A percentile compares a stretch with the other conserved stretches of the same genome.
These are phyloP conservation scores for Protodeltote pygarga DNA, from an alignment of 2,888 invertebrate species.

Conservation along the genomic window DNA sequence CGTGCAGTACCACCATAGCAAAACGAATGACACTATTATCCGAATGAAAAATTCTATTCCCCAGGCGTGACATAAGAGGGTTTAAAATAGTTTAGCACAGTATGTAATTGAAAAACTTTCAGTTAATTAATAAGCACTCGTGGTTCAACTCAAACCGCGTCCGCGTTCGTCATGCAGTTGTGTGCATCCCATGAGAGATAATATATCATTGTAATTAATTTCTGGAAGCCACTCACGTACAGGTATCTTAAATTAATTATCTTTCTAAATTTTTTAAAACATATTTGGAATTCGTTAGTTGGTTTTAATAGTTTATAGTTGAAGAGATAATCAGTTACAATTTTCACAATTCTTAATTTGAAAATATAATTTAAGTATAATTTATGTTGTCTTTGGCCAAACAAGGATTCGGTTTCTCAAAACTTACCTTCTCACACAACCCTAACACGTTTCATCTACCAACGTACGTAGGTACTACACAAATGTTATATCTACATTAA, in stretches of 20 bases:
- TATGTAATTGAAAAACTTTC: constrained; percentile 29
- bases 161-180: constrained; percentile 10
- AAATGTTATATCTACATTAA: constrained; percentile 47
- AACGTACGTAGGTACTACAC: constrained; percentile 51
- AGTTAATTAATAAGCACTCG: too few species aligned
- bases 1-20: too few species aligned
- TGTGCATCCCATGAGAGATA: constrained; percentile 8
- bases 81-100: too few species aligned
- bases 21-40: background rate
- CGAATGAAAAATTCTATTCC: background rate
- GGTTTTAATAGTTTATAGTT: too few species aligned
- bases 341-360: background rate
- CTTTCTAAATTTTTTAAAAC: too few species aligned
- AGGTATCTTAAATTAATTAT: background rate
- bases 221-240: background rate
- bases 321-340: too few species aligned
- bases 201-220: constrained; percentile 10
- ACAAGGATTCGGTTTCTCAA: too few species aligned
- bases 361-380: background rate
- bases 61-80: too few species aligned
- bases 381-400: too few species aligned
- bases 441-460: constrained; percentile 50
- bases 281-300: too few species aligned
- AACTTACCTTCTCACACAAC: too few species aligned
- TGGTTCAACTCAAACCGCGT: background rate